A percentile compares a stretch with the other conserved stretches of the same genome.
Evolutionary conservation across 2,888 invertebrate genomes (phyloP).

Genomic region (Drosophila setosimentum): DNA sequence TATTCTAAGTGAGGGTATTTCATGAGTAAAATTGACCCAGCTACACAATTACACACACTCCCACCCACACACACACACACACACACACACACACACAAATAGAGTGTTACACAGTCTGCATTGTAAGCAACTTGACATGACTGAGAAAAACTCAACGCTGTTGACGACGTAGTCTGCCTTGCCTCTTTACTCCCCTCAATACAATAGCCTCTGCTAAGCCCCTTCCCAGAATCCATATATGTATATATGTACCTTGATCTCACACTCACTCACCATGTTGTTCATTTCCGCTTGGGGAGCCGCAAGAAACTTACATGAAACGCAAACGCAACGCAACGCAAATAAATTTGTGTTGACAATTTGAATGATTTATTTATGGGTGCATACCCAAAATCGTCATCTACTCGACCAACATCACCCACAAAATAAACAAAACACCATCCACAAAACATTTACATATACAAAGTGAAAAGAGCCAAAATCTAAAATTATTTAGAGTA

Average conservation of each 20-base stretch:
- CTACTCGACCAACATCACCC: conserved; percentile 10
- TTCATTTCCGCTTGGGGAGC: conserved; percentile 64
- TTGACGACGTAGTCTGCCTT: conserved; percentile 17
- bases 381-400: conserved; percentile 58
- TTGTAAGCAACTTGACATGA: conserved; percentile 45
- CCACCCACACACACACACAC: conserved; percentile 6
- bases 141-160: conserved; percentile 63
- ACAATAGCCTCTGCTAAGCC: background rate
- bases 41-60: conserved; percentile 24
- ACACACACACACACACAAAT: conserved; percentile 14
- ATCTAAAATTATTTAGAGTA: conserved; percentile 12
- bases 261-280: conserved; percentile 26
- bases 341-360: conserved; percentile 77
- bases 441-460: conserved; percentile 7
- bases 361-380: conserved; percentile 77
- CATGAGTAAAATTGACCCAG: conserved; percentile 17
- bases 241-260: conserved; percentile 23
- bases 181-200: background rate
- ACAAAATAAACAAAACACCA: conserved; percentile 23
- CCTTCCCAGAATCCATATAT: background rate
- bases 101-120: conserved; percentile 9
- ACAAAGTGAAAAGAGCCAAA: conserved; percentile 23
- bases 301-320: conserved; percentile 60
- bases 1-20: background rate
- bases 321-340: conserved; percentile 60